These are phyloP conservation scores for Steatornis caripensis DNA, from an alignment of 2,113 vertebrate genomes.

Conservation along the genomic window DNA sequence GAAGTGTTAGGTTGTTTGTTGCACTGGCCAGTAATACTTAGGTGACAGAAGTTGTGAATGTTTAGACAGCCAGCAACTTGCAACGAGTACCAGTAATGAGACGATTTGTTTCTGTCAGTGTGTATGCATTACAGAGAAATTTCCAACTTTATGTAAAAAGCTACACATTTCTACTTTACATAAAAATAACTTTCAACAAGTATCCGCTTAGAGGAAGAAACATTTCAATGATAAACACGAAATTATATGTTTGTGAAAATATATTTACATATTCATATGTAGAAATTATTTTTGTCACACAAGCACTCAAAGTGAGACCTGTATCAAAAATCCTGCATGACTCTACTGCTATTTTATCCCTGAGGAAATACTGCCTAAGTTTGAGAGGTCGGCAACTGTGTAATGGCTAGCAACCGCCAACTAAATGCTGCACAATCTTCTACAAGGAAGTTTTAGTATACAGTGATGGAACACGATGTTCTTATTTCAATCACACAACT, in stretches of 20 bases:
- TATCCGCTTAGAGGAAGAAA: neutral
- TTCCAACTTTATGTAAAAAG: neutral
- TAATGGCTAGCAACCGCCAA: neutral
- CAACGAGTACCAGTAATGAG: neutral
- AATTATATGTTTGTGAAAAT: neutral
- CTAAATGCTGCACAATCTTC: neutral
- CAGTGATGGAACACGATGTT: neutral
- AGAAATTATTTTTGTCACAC: neutral
- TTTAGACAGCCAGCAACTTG: neutral
- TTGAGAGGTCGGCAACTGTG: neutral
- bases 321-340: neutral
- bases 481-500: neutral
- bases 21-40: neutral
- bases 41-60: neutral
- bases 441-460: neutral
- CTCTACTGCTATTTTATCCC: neutral
- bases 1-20: neutral
- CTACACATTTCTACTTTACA: neutral
- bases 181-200: neutral
- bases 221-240: neutral
- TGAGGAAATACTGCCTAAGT: rapidly evolving
- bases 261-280: neutral
- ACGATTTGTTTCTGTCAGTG: neutral
- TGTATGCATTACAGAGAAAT: neutral
- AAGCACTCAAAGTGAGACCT: neutral